A percentile compares a stretch with the other conserved stretches of the same genome.
These are phyloP conservation scores for Platynereis dumerilii DNA, from an alignment of 2,888 invertebrate genomes.

Conservation along the genomic window DNA sequence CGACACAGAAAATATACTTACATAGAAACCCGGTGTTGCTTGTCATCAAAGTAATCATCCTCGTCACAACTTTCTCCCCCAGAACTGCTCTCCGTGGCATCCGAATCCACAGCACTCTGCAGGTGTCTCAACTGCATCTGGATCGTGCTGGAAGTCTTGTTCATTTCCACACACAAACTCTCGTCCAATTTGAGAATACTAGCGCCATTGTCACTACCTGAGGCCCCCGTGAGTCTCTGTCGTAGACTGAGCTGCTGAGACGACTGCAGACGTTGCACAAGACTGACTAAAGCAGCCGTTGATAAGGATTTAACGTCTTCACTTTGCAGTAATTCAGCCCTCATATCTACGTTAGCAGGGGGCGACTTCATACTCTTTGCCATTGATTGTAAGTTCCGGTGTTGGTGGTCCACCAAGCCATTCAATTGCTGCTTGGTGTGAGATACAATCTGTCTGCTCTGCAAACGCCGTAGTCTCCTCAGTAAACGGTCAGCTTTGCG, in stretches of 20 bases:
- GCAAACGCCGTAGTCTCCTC: conserved; percentile 77
- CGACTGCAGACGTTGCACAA: conserved; percentile 69
- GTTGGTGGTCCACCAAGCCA: conserved; percentile 78
- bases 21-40: conserved; percentile 3
- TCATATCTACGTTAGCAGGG: conserved; percentile 39
- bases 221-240: conserved; percentile 19
- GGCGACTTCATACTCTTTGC: conserved; percentile 37
- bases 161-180: conserved; percentile 68
- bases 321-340: conserved; percentile 55
- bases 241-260: conserved; percentile 50
- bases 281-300: conserved; percentile 68
- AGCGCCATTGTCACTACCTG: conserved; percentile 14
- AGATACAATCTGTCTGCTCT: conserved; percentile 77
- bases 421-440: conserved; percentile 81
- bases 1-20: too few relatives aligned
- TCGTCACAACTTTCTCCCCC: conserved; percentile 91
- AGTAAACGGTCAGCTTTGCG: conserved; percentile 76
- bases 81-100: conserved; percentile 91
- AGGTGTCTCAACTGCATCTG: conserved; percentile 77
- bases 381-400: conserved; percentile 61
- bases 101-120: conserved; percentile 83
- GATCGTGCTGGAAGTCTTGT: conserved; percentile 72
- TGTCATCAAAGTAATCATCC: conserved; percentile 27
- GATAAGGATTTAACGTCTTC: conserved; percentile 64
- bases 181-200: conserved; percentile 48